These are phyloP conservation scores for Glyptemys insculpta DNA, from an alignment of 2,797 vertebrate species.

Conservation along the genomic window DNA sequence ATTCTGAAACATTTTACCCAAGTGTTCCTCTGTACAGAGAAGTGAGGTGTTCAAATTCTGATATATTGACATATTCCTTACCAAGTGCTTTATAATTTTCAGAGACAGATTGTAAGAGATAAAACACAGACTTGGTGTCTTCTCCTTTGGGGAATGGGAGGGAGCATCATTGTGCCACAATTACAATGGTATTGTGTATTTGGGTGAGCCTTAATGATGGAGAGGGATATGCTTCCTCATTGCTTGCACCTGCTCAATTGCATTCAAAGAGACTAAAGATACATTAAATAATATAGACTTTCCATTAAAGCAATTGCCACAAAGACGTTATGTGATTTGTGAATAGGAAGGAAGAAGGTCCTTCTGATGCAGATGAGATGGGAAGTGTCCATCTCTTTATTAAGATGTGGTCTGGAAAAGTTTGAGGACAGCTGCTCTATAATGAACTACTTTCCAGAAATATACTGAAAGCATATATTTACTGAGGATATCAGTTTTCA, in stretches of 20 bases:
- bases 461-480: slow-evolving; percentile 70
- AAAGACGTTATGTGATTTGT: neutral
- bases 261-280: neutral
- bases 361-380: neutral
- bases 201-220: neutral
- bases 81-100: neutral
- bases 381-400: neutral
- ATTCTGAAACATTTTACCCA: neutral
- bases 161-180: neutral
- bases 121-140: neutral
- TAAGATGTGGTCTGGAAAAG: slow-evolving; percentile 20
- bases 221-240: neutral
- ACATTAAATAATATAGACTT: neutral
- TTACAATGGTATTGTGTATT: neutral
- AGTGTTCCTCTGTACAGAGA: neutral
- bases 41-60: neutral
- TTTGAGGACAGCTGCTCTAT: slow-evolving; percentile 42
- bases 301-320: neutral
- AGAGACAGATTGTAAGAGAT: neutral
- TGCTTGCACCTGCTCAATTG: neutral
- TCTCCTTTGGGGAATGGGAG: neutral
- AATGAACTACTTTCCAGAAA: slow-evolving; percentile 63
- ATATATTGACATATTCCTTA: neutral
- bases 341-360: neutral
- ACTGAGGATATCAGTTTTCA: slow-evolving; percentile 68